Conservation (phyloP, 2,113 vertebrate species). For the Aptenodytes patagonicus region DNA sequence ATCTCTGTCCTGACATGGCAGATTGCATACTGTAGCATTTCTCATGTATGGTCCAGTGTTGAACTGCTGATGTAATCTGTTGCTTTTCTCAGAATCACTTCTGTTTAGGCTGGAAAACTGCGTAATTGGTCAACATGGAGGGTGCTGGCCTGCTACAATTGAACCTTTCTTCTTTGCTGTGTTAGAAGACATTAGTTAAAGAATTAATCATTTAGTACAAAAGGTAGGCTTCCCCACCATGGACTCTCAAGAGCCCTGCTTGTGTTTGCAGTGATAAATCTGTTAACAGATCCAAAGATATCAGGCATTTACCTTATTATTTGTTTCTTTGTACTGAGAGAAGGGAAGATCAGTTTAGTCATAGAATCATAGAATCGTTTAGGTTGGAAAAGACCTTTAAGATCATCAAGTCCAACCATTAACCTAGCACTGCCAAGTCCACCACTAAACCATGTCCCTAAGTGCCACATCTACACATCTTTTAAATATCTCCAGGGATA, state of each 20-base stretch:
- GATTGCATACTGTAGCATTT: background rate
- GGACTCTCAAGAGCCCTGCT: background rate
- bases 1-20: rapidly evolving
- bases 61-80: background rate
- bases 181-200: background rate
- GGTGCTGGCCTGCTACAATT: background rate
- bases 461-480: no score
- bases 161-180: background rate
- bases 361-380: no score
- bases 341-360: background rate
- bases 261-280: background rate
- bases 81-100: background rate
- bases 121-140: background rate
- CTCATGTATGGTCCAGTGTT: rapidly evolving
- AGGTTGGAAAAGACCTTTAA: no score
- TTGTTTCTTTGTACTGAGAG: background rate
- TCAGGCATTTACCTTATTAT: background rate
- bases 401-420: no score
- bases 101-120: background rate
- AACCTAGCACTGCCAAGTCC: no score
- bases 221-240: rapidly evolving
- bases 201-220: no score
- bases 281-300: background rate
- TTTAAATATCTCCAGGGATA: no score
- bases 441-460: no score